Conservation (phyloP, 2,888 invertebrate species). For the Metalampra italica region DNA sequence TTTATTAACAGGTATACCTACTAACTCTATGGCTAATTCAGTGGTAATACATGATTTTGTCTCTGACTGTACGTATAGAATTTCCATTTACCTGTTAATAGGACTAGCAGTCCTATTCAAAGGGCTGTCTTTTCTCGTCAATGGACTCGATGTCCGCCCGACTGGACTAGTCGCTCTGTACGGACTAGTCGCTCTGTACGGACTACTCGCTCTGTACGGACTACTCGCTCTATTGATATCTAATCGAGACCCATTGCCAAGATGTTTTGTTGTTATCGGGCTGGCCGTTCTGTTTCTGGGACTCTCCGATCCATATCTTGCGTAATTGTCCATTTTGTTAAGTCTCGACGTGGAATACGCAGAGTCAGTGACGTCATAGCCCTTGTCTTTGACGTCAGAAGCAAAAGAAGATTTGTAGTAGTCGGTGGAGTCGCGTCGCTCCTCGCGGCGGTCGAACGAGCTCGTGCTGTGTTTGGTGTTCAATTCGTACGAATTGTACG, state of each 20-base stretch:
- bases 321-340: conserved; percentile 56
- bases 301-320: conserved; percentile 65
- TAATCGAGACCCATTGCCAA: conserved; percentile 70
- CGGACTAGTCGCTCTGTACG: conserved; percentile 60
- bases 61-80: too few species aligned
- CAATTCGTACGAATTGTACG: conserved; percentile 59
- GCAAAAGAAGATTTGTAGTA: conserved; percentile 68
- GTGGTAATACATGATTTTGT: too few species aligned
- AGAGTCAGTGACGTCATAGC: conserved; percentile 67
- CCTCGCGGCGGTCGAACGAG: conserved; percentile 66
- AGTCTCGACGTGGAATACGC: conserved; percentile 60
- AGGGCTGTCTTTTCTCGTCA: conserved; percentile 71
- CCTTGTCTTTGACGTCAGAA: conserved; percentile 61
- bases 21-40: too few species aligned
- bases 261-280: conserved; percentile 74
- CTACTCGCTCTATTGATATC: conserved; percentile 69
- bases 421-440: conserved; percentile 60
- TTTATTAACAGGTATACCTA: too few species aligned
- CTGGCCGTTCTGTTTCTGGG: conserved; percentile 67
- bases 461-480: conserved; percentile 56
- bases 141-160: conserved; percentile 74
- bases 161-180: conserved; percentile 63
- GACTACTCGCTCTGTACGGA: conserved; percentile 59
- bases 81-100: conserved; percentile 57
- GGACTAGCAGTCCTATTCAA: conserved; percentile 77